Base-by-base conservation (phyloP, 2,888 invertebrate species). In the Diarsia dahlii region DNA sequence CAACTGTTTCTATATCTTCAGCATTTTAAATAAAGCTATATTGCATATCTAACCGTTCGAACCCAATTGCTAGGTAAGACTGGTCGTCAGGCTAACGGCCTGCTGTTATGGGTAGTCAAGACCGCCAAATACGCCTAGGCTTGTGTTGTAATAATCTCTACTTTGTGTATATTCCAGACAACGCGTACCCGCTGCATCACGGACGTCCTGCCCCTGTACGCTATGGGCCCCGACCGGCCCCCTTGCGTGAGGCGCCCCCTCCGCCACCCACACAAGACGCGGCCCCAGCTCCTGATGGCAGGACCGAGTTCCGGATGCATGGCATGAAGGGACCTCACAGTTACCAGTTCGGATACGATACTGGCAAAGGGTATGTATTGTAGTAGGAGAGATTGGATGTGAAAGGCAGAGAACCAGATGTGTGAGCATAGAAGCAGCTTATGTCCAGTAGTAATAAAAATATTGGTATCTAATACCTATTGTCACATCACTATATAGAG, bases 301-400 rank as follows among this genome's bases (percentile, higher is more conserved):
- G 98, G 76, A 97, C 98, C 8, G 97, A 98, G 91, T 98, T 98
- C 96, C 98, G 98, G 90, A 97, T 98, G 96, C 98, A 98, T 88
- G 98, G 98, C 82, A 98, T 98, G 95, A 97, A 98, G 86, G 98
- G 98, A 64, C 98, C 98, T 0, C 97, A 98, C 90, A 98, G 98
- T 85, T 98, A 98, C 93, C 98, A 98, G 93, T 98, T 98, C 93
- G 98, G 98, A 89, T 98, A 97, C 93, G 98, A 98, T 91, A 98
- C 98, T 69, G 98, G 98, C 89, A 97, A 98, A 95, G 98, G 98
- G 98, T 98, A 96, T 96, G 91, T 50, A 67, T 48, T 72, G 1
- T 63, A 8, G 8, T 52, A 52, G 20, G 8, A 8, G 2, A n/a
- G 64, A 13, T 23, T 23, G 1, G 4, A 67, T 28, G 20, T 23